Base-by-base conservation (phyloP, 37 sponge, comb jelly and placozoan species). In the Eunapius fragilis region DNA sequence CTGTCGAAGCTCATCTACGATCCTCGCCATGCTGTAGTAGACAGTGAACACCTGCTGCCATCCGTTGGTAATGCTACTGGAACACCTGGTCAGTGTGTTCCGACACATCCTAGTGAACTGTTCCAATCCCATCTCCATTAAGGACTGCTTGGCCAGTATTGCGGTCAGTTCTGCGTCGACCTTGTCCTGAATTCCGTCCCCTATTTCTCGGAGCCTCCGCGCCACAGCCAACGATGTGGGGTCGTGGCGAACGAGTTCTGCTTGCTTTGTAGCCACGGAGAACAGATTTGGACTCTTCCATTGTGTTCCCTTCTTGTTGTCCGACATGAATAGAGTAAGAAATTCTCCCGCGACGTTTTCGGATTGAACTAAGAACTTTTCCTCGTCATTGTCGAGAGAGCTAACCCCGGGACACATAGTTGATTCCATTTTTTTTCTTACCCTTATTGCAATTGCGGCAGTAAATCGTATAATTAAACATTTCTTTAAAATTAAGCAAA, bases 21-120 rank as follows among this genome's bases (percentile, higher is more conserved):
- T 14, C 47, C 37, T 48, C 25, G 14, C n/a, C 78, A 78, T 78
- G 14, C 78, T 27, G 24, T 47, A 25, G 38, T 37, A 37, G 47
- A 47, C 25, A 58, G 58, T 58, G 58, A 17, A 58, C 22, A 58
- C 58, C 58, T 75, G 75, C 34, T 75, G 34, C 75, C 75, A 75
- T 6, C 75, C 75, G 34, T 2, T 75, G 12, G 6, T 33, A 11
- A 75, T 33, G 34, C 12, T 25, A 24, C 75, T 36, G 0, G 75
- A 75, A 36, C 75, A 75, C 2, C 7, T 75, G 9, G 32, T 13
- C 30, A 75, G 75, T 27, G 34, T 36, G 58, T 1, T 58, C 19
- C 58, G 58, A 58, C 58, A 58, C 17, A 19, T 58, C 17, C 17
- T 58, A 19, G 58, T 58, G 58, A 58, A 58, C 58, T 58, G 58